Evolutionary conservation across 1,140 invertebrate species (phyloP).

Genomic region (Bombyx mandarina): DNA sequence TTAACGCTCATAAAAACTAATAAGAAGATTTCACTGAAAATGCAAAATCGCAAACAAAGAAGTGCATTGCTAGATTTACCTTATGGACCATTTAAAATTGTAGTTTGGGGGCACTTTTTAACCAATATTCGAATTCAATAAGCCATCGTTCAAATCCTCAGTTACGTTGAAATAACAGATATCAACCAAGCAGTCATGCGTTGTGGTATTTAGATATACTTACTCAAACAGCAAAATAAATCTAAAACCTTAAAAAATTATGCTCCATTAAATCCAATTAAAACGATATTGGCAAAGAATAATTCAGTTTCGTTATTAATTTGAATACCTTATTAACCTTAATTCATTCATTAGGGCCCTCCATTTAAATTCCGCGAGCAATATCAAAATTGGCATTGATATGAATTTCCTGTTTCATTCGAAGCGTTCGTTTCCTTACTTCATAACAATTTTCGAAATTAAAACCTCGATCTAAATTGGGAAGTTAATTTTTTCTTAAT

Average conservation of each 20-base stretch:
- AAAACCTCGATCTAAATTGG: constrained; percentile 19
- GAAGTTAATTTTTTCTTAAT: too few species aligned
- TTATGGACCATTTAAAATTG: too few species aligned
- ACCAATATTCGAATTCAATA: too few species aligned
- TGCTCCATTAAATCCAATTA: constrained; percentile 2
- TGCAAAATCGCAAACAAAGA: too few species aligned
- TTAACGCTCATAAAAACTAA: too few species aligned
- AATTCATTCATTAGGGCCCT: constrained; percentile 21
- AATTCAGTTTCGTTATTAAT: constrained; percentile 8
- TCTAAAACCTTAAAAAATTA: constrained; percentile 4
- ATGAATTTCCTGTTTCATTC: constrained; percentile 12
- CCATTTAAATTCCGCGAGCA: constrained; percentile 10
- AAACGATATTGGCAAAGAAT: constrained; percentile 3
- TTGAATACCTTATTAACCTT: constrained; percentile 18
- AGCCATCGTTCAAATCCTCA: too few species aligned
- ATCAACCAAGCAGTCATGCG: too few species aligned
- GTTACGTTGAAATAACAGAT: too few species aligned
- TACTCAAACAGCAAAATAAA: not conserved
- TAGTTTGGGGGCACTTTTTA: too few species aligned
- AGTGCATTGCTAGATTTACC: too few species aligned
- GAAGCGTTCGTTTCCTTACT: constrained; percentile 9
- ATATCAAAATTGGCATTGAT: constrained; percentile 16
- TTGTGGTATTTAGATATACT: too few species aligned
- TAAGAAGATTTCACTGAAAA: too few species aligned
- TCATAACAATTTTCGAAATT: constrained; percentile 22